Base-by-base conservation (phyloP, 2,113 vertebrate genomes). In the Phrynosoma blainvillii region DNA sequence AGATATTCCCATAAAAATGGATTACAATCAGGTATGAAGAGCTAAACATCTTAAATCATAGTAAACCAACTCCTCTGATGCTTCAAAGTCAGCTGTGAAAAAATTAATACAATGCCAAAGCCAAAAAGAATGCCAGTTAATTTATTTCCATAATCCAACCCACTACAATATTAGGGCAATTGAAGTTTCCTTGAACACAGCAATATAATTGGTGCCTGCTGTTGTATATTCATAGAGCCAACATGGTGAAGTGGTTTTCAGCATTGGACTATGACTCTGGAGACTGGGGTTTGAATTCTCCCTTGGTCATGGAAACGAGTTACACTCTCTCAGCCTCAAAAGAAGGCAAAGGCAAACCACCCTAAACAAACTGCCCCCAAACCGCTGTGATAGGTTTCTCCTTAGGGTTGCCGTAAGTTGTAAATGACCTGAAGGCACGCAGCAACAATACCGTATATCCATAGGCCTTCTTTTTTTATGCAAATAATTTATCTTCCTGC, bases 11-110 rank as follows among this genome's bases (percentile, higher is more conserved):
- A 21, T 27, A 70, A 47, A 83, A 11, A 30, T 71, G 68, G 30
- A 71, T 71, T 71, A n/a, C 27, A 11, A 5, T 71, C 9, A 82
- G 21, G 21, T 21, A 32, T 25, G 62, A 82, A 62, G 1, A 62
- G 13, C 14, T 62, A 62, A 36, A 82, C 59, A 76, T 11, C 20
- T 68, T 78, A n/a, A 14, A 71, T 87, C 42, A 85, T 25, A 40
- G 59, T 66, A 89, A 85, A 25, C 11, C 27, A 71, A 30, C 25
- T n/a, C 68, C 30, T 90, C 0, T 4, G 0, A 0, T 25, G 25
- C n/a, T 56, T 54, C 87, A 27, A 47, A 83, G 20, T 3, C 14
- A 71, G n/a, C 20, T 13, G 40, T 66, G 42, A 68, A 42, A 68
- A 82, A 68, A 42, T 2, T 27, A 82, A 70, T 30, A 52, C 18